Evolutionary conservation across 2,797 vertebrate species (phyloP).

Genomic region (Sebastes oblongus): DNA sequence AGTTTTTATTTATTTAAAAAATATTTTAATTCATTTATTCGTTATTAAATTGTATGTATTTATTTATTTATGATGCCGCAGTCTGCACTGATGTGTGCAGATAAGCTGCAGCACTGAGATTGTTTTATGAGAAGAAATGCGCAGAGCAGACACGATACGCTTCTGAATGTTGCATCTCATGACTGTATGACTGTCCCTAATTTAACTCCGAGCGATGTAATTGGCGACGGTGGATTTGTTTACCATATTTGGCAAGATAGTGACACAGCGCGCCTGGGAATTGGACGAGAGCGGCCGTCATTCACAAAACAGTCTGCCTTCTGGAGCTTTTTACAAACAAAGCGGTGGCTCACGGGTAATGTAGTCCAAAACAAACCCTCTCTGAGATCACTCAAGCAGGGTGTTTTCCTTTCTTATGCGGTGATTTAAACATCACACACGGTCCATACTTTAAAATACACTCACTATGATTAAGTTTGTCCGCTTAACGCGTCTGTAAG

Average conservation of each 20-base stretch:
- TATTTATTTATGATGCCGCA: background rate
- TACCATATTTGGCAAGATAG: slow-evolving; percentile 95
- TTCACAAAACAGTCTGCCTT: slow-evolving; percentile 79
- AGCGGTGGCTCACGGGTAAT: slow-evolving; percentile 82
- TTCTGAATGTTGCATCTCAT: background rate
- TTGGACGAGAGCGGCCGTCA: slow-evolving; percentile 84
- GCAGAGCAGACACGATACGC: slow-evolving; percentile 23
- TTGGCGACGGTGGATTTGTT: slow-evolving; percentile 87
- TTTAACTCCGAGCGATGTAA: slow-evolving; percentile 74
- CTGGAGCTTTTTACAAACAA: slow-evolving; percentile 86
- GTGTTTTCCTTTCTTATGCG: fast-evolving
- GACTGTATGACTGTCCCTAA: slow-evolving; percentile 43
- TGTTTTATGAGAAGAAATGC: background rate
- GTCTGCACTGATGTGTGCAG: slow-evolving; percentile 6
- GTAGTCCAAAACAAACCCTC: slow-evolving; percentile 82
- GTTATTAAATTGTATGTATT: too few relatives aligned
- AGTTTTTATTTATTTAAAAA: too few relatives aligned
- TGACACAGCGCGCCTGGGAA: slow-evolving; percentile 77
- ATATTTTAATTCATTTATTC: too few relatives aligned
- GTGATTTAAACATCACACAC: fast-evolving
- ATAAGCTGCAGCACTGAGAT: slow-evolving; percentile 1
- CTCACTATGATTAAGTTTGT: fast-evolving
- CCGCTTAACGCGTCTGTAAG: fast-evolving
- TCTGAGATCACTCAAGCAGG: background rate
- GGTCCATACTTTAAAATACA: fast-evolving